Percentiles rank a stretch among this genome's conserved stretches.
phyloP scores from a whole-genome alignment of 2,113 vertebrate species.

The Astur gentilis region DNA sequence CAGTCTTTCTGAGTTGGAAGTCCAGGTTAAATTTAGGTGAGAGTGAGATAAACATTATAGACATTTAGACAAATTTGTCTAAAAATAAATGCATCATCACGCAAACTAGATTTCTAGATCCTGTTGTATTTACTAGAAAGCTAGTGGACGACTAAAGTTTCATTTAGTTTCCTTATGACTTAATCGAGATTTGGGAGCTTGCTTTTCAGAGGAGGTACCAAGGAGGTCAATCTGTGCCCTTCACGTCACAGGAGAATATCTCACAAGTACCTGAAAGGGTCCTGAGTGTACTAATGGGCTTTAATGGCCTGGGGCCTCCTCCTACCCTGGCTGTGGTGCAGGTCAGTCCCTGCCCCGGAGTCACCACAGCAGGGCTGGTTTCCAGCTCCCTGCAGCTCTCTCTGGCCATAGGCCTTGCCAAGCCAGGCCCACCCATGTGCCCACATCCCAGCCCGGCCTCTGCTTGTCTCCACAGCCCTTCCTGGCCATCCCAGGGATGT shows the following conservation, averaged over 20 bases:
- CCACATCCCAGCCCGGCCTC: accelerated
- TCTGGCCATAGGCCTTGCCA: background rate
- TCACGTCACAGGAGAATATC: background rate
- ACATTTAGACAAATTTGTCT: background rate
- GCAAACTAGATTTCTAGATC: background rate
- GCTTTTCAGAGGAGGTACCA: background rate
- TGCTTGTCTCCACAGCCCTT: background rate
- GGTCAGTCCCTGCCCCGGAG: background rate
- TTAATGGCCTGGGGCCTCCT: background rate
- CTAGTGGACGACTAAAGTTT: background rate
- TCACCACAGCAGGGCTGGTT: accelerated
- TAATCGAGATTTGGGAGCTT: background rate
- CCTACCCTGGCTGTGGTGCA: accelerated
- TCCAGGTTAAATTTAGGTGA: background rate
- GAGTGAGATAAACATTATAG: background rate
- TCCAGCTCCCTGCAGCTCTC: background rate
- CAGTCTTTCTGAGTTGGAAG: background rate
- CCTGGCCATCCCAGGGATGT: background rate
- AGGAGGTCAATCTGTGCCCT: background rate
- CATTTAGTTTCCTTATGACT: background rate
- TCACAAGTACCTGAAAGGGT: background rate
- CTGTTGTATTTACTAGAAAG: background rate
- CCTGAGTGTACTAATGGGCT: accelerated
- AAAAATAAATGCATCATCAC: background rate
- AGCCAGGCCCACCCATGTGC: background rate